Conservation (phyloP, 1,140 invertebrate genomes). For the Conopomorpha cramerella region DNA sequence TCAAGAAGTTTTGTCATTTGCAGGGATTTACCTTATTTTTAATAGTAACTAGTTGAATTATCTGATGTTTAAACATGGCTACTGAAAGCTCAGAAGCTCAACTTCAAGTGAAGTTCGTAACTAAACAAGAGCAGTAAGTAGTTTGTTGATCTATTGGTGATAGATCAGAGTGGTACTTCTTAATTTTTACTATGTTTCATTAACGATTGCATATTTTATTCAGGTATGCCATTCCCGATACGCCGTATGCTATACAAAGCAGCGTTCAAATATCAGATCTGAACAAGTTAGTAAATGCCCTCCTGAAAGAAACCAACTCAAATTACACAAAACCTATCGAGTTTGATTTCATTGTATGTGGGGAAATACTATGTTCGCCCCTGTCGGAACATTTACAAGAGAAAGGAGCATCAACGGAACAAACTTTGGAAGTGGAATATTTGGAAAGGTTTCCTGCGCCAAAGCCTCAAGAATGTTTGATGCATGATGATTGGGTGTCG, state of each 20-base stretch:
- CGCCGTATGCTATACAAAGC: slow-evolving; percentile 78
- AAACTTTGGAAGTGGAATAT: slow-evolving; percentile 87
- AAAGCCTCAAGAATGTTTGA: slow-evolving; percentile 84
- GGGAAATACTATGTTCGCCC: slow-evolving; percentile 75
- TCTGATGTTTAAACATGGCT: too few relatives aligned
- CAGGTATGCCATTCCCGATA: slow-evolving; percentile 87
- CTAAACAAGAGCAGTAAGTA: slow-evolving; percentile 80
- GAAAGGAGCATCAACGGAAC: slow-evolving; percentile 72
- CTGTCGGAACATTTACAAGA: slow-evolving; percentile 74
- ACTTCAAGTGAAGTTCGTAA: slow-evolving; percentile 77
- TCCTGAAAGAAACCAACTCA: slow-evolving; percentile 69
- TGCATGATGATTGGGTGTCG: slow-evolving; percentile 96
- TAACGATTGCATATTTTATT: slow-evolving; percentile 23
- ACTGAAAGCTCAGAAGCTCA: slow-evolving; percentile 27
- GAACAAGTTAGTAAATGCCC: slow-evolving; percentile 80
- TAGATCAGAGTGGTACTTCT: too few relatives aligned
- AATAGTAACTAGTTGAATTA: too few relatives aligned
- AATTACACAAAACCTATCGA: slow-evolving; percentile 63
- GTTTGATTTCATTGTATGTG: slow-evolving; percentile 88
- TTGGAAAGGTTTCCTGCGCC: slow-evolving; percentile 86
- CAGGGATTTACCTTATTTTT: too few relatives aligned
- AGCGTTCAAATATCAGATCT: slow-evolving; percentile 71
- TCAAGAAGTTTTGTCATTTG: too few relatives aligned
- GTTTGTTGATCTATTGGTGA: slow-evolving; percentile 9
- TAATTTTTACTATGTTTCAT: too few relatives aligned